Conservation (phyloP, 1,140 invertebrate genomes). For the Cecropterus lyciades region DNA sequence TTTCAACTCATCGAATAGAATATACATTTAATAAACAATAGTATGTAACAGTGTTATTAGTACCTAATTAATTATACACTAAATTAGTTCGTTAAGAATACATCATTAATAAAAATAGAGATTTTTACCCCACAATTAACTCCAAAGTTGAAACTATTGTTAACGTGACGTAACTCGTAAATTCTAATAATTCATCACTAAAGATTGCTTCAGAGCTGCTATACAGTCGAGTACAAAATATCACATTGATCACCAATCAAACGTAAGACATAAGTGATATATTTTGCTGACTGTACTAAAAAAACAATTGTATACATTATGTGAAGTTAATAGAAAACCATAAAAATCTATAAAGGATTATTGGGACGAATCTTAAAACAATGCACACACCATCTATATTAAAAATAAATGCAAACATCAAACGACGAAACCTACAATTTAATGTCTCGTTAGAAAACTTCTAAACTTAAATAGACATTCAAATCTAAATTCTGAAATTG, state of each 20-base stretch:
- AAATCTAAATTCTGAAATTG: constrained; percentile 17
- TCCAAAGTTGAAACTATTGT: constrained; percentile 39
- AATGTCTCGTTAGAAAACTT: not conserved
- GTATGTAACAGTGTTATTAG: constrained; percentile 47
- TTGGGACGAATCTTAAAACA: constrained; percentile 12
- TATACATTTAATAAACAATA: constrained; percentile 39
- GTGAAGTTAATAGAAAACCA: too few species aligned
- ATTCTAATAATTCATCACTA: constrained; percentile 8
- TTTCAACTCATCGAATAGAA: constrained; percentile 46
- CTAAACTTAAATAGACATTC: not conserved
- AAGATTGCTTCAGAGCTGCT: not conserved
- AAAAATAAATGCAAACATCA: constrained; percentile 29
- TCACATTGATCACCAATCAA: constrained; percentile 11
- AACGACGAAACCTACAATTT: constrained; percentile 8
- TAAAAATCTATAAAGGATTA: not conserved
- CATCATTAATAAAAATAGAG: constrained; percentile 65
- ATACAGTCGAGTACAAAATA: constrained; percentile 11
- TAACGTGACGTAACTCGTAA: constrained; percentile 25
- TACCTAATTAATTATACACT: constrained; percentile 31
- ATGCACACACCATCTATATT: not conserved
- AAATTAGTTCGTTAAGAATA: constrained; percentile 57
- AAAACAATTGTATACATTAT: not conserved
- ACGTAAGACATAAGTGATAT: not conserved
- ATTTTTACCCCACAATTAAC: constrained; percentile 54
- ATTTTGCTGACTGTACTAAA: constrained; percentile 12